phyloP scores from a whole-genome alignment of 2,888 invertebrate genomes.

The Cynaeus angustus region DNA sequence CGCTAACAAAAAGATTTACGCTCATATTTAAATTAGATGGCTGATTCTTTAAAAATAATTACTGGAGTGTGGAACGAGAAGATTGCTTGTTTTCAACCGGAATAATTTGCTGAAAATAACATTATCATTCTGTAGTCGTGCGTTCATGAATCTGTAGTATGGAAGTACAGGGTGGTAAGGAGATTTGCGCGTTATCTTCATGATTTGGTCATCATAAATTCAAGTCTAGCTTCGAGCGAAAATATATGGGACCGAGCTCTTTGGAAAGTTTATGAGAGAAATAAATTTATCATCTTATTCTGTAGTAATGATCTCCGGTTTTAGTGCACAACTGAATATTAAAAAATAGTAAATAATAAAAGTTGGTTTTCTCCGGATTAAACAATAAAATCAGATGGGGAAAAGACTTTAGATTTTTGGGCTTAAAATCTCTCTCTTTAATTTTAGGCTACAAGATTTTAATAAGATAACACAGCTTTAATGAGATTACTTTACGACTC shows the following conservation, averaged over 20 bases:
- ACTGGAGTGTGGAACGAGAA: too few relatives aligned
- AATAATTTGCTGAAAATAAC: not conserved
- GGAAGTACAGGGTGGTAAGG: not conserved
- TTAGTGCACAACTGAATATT: too few relatives aligned
- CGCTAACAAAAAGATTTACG: slow-evolving; percentile 14
- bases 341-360: too few relatives aligned
- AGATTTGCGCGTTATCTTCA: slow-evolving; percentile 13
- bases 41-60: not conserved
- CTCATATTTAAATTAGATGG: slow-evolving; percentile 3
- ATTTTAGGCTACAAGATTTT: too few relatives aligned
- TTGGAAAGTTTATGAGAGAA: not conserved
- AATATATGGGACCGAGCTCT: not conserved
- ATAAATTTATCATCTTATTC: slow-evolving; percentile 1
- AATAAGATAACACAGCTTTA: too few relatives aligned
- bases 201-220: slow-evolving; percentile 3
- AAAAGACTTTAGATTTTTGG: too few relatives aligned
- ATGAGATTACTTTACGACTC: too few relatives aligned
- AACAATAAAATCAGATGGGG: too few relatives aligned
- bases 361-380: too few relatives aligned
- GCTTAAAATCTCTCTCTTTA: too few relatives aligned
- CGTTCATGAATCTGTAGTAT: slow-evolving; percentile 1
- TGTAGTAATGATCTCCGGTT: not conserved
- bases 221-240: not conserved
- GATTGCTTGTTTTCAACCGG: too few relatives aligned
- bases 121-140: slow-evolving; percentile 32